Evolutionary conservation across 1,140 invertebrate genomes (phyloP).

Genomic region (Drosophila micromelanica): DNA sequence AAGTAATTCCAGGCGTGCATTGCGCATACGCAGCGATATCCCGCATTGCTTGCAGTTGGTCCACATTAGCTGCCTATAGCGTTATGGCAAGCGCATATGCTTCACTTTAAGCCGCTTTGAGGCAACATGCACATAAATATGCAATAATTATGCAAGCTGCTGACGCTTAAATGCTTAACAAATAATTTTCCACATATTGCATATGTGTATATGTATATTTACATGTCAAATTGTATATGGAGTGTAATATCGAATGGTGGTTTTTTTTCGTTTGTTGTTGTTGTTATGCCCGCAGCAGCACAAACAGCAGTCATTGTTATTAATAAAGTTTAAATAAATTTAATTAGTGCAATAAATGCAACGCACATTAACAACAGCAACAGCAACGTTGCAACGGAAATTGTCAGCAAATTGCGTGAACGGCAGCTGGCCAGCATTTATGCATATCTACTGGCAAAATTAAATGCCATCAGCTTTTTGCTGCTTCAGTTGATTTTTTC

Average conservation of each 20-base stretch:
- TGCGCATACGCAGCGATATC: conserved; percentile 36
- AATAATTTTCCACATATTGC: conserved; percentile 23
- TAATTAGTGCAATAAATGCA: conserved; percentile 72
- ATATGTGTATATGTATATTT: neutral
- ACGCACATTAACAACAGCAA: conserved; percentile 18
- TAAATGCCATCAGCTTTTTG: conserved; percentile 43
- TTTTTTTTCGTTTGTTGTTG: conserved; percentile 7
- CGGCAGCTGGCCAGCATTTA: conserved; percentile 31
- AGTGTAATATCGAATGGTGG: neutral
- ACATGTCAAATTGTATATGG: neutral
- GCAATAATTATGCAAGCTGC: conserved; percentile 17
- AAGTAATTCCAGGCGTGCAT: conserved; percentile 16
- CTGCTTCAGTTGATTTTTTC: neutral
- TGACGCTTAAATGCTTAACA: conserved; percentile 35
- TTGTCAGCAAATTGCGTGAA: conserved; percentile 68
- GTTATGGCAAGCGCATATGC: conserved; percentile 26
- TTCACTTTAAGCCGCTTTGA: conserved; percentile 38
- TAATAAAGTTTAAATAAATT: conserved; percentile 77
- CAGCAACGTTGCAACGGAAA: conserved; percentile 53
- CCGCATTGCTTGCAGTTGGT: neutral
- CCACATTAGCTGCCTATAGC: conserved; percentile 53
- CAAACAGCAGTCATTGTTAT: conserved; percentile 45
- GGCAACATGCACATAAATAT: conserved; percentile 3
- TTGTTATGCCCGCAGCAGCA: conserved; percentile 28
- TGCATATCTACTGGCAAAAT: conserved; percentile 60